Evolutionary conservation across 2,888 invertebrate genomes (phyloP).

Genomic region (Melieria omissa): DNA sequence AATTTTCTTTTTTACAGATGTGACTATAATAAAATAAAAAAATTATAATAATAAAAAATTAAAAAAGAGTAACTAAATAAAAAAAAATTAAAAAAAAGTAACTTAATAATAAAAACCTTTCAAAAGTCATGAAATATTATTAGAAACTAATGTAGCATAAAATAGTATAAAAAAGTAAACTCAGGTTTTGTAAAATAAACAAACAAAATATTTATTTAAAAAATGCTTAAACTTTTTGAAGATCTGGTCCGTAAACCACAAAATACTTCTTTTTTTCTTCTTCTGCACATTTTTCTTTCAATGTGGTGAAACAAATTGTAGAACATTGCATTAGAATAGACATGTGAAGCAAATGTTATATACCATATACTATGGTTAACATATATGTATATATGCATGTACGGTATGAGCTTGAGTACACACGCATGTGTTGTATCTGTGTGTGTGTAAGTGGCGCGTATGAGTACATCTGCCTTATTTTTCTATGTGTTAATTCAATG

Average conservation of each 20-base stretch:
- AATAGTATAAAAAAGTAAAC: too few relatives aligned
- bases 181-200: too few relatives aligned
- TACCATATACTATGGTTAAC: not conserved
- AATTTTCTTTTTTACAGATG: not conserved
- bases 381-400: not conserved
- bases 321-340: not conserved
- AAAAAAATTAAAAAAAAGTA: not conserved
- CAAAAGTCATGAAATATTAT: too few relatives aligned
- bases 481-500: constrained; percentile 47
- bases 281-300: too few relatives aligned
- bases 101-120: not conserved
- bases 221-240: too few relatives aligned
- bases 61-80: not conserved
- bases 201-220: too few relatives aligned
- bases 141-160: too few relatives aligned
- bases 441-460: constrained; percentile 10
- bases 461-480: constrained; percentile 29
- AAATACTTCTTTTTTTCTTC: too few relatives aligned
- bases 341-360: too few relatives aligned
- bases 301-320: not conserved
- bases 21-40: not conserved
- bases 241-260: too few relatives aligned
- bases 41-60: not conserved
- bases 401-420: not conserved
- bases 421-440: not conserved